Evolutionary conservation across 2,797 vertebrate genomes (phyloP).

Genomic region (Siniperca scherzeri): DNA sequence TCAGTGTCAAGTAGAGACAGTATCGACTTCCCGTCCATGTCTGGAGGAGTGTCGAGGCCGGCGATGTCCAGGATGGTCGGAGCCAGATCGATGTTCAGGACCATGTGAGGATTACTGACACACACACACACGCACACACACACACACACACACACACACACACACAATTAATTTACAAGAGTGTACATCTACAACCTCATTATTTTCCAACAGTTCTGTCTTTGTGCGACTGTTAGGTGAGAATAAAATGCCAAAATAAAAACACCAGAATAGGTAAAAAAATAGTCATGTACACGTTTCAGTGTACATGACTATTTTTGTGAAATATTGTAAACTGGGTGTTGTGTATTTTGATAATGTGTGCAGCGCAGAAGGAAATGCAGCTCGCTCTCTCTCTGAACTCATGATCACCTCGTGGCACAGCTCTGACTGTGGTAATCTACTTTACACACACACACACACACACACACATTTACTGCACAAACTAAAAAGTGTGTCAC

Average conservation of each 20-base stretch:
- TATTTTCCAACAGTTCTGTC: too few relatives aligned
- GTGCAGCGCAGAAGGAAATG: not conserved
- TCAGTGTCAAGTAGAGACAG: slow-evolving; percentile 92
- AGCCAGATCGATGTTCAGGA: slow-evolving; percentile 96
- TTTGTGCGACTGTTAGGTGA: not conserved
- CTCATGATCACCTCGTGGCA: slow-evolving; percentile 60
- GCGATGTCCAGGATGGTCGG: slow-evolving; percentile 98
- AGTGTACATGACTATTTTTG: not conserved
- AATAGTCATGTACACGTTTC: too few relatives aligned
- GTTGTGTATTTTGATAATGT: not conserved
- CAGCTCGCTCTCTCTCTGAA: slow-evolving; percentile 24
- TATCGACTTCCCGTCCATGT: slow-evolving; percentile 97
- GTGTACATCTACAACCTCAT: too few relatives aligned
- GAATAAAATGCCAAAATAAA: not conserved
- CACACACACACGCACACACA: slow-evolving; percentile 47
- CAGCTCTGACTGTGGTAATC: slow-evolving; percentile 53
- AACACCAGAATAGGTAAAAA: too few relatives aligned
- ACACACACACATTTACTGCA: not conserved
- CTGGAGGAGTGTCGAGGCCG: slow-evolving; percentile 92
- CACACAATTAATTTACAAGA: not conserved
- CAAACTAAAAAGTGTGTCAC: not conserved
- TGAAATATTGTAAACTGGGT: not conserved
- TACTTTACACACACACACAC: slow-evolving; percentile 38
- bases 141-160: slow-evolving; percentile 37
- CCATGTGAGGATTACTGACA: slow-evolving; percentile 93